These are phyloP conservation scores for Drosophila serrata DNA, from an alignment of 1,140 invertebrate genomes.

Conservation along the genomic window DNA sequence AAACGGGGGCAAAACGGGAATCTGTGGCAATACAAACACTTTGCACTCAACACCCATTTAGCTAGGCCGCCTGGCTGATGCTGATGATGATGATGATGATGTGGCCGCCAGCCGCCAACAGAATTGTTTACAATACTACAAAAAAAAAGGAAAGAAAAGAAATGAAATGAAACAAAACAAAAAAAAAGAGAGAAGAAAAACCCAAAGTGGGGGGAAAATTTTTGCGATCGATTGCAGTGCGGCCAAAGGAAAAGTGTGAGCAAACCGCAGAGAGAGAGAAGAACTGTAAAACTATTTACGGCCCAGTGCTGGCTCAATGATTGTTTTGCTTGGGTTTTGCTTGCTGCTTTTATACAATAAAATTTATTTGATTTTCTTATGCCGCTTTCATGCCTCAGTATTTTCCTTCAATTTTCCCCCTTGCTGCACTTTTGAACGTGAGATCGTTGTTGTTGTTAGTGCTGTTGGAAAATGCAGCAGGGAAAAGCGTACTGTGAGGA, in stretches of 20 bases:
- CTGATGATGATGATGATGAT: constrained; percentile 59
- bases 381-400: constrained; percentile 81
- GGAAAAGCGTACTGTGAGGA: constrained; percentile 23
- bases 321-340: constrained; percentile 61
- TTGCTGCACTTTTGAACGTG: constrained; percentile 68
- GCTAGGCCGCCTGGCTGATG: constrained; percentile 52
- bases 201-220: constrained; percentile 52
- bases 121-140: constrained; percentile 75
- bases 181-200: constrained; percentile 29
- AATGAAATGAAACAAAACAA: constrained; percentile 21
- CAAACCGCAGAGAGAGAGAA: constrained; percentile 62
- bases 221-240: constrained; percentile 77
- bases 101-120: constrained; percentile 62
- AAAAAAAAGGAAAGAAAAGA: constrained; percentile 31
- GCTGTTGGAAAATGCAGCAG: constrained; percentile 19
- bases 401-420: constrained; percentile 77
- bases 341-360: constrained; percentile 78
- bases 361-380: constrained; percentile 82
- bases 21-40: constrained; percentile 73
- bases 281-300: constrained; percentile 83
- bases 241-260: constrained; percentile 62
- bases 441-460: constrained; percentile 55
- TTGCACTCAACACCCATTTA: constrained; percentile 83
- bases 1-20: constrained; percentile 1
- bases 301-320: constrained; percentile 70